Evolutionary conservation across 2,797 vertebrate species (phyloP), one percentile per base, ranked within the genome.

Genomic region (Emydoidea blandingii): DNA sequence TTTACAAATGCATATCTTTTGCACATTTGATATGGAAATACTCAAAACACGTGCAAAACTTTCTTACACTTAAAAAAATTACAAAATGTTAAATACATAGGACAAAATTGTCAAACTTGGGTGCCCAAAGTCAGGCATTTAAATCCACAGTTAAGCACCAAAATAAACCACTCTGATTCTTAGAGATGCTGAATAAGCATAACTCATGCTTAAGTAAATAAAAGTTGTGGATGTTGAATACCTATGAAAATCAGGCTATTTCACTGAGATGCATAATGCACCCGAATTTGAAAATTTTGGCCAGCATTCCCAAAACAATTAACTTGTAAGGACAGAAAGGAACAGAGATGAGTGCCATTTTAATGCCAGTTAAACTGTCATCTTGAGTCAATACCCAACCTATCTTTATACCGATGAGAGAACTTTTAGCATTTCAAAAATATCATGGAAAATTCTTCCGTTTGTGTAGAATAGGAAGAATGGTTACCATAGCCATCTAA

Each of bases 1-100:
- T 85, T 97, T 97, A 97, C 89, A 94, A 97, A 96, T 83, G 90
- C 95, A 81, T n/a, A 2, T 89, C 87, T 96, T 97, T 97, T 95
- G 91, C 81, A 87, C 19, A 31, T 74, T 93, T 90, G 91, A 95
- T 95, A 95, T 16, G 79, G 94, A 19, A 78, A 80, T 80, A 91
- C 86, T 65, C 83, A 91, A 95, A 91, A 86, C 0, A 2, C 41
- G 49, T 52, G 76, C 57, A 82, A 96, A 93, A 87, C n/a, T 62
- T 92, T 34, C 41, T 93, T 27, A 0, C 47, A 37, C 72, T 86
- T 82, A 88, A 85, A 81, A 34, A 81, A 81, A 53, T 47, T 47
- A 76, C 27, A 47, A 29, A 94, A 44, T 29, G 37, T 15, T 84
- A 52, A 95, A 90, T 79, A 86, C 21, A 18, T 34, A 41, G 89